A percentile compares a stretch with the other conserved stretches of the same genome.
Evolutionary conservation across 2,113 vertebrate species (phyloP).

Genomic region (Prionailurus viverrinus): DNA sequence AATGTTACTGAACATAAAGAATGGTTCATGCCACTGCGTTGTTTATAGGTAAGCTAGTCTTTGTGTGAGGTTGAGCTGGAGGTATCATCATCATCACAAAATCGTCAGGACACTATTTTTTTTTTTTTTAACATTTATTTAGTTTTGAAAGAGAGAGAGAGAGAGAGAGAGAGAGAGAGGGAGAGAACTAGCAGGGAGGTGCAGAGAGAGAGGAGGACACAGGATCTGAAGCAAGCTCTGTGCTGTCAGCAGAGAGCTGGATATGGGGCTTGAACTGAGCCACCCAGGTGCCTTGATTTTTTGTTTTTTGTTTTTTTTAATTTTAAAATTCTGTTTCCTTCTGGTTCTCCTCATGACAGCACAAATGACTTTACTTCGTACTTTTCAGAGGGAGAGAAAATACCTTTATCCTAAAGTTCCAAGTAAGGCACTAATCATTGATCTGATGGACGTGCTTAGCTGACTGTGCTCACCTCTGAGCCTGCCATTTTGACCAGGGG

Average conservation of each 20-base stretch:
- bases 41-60: not conserved
- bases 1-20: not conserved
- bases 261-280: too few relatives aligned
- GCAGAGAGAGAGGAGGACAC: too few relatives aligned
- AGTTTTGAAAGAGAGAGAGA: too few relatives aligned
- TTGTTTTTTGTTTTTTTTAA: not conserved
- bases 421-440: not conserved
- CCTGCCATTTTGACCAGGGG: not conserved
- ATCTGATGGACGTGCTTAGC: not conserved
- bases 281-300: not conserved
- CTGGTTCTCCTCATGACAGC: not conserved
- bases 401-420: not conserved
- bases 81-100: not conserved
- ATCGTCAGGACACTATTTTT: not conserved
- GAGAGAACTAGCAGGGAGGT: too few relatives aligned
- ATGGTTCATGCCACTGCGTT: not conserved
- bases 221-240: too few relatives aligned
- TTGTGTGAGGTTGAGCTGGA: not conserved
- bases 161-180: too few relatives aligned
- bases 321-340: conserved; percentile 3
- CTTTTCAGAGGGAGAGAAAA: conserved; percentile 44
- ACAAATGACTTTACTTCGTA: conserved; percentile 11
- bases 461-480: not conserved
- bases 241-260: too few relatives aligned
- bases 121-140: not conserved